Conservation (phyloP, 2,797 vertebrate genomes). For the Danio choprae region DNA sequence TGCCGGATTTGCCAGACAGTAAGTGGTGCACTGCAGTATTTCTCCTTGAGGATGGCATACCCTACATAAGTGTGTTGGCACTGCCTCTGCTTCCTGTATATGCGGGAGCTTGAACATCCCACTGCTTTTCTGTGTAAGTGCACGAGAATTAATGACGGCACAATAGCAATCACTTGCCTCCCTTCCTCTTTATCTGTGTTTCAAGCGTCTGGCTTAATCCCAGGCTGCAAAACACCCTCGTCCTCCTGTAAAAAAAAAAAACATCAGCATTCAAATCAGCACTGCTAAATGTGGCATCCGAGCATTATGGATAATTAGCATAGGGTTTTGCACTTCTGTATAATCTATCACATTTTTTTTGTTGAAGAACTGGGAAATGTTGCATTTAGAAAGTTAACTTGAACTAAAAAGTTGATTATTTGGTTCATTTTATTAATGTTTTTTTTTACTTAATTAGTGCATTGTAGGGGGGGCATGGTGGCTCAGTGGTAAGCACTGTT, state of each 20-base stretch:
- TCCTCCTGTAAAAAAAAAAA: conserved; percentile 50
- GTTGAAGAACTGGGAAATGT: not conserved
- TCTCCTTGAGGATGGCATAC: conserved; percentile 37
- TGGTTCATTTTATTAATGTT: too few species aligned
- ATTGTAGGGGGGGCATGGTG: too few species aligned
- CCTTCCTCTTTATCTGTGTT: conserved; percentile 48
- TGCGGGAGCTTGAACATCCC: conserved; percentile 28
- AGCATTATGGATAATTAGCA: conserved; percentile 19
- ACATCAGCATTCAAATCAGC: conserved; percentile 41
- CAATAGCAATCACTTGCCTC: conserved; percentile 41
- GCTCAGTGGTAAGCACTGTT: too few species aligned
- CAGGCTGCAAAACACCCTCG: conserved; percentile 49
- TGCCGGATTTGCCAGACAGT: conserved; percentile 39
- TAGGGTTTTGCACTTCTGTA: not conserved
- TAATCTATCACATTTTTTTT: not conserved
- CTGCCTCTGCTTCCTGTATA: conserved; percentile 30
- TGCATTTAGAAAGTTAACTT: conserved; percentile 8
- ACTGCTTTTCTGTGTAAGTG: conserved; percentile 24
- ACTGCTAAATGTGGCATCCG: conserved; percentile 13
- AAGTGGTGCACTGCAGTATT: conserved; percentile 63
- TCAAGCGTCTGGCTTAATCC: conserved; percentile 55
- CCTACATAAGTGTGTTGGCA: conserved; percentile 34
- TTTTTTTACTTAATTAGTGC: too few species aligned
- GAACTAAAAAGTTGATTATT: not conserved
- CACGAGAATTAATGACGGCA: conserved; percentile 35